phyloP scores from a whole-genome alignment of 2,888 invertebrate genomes.

The Luffia ferchaultella region DNA sequence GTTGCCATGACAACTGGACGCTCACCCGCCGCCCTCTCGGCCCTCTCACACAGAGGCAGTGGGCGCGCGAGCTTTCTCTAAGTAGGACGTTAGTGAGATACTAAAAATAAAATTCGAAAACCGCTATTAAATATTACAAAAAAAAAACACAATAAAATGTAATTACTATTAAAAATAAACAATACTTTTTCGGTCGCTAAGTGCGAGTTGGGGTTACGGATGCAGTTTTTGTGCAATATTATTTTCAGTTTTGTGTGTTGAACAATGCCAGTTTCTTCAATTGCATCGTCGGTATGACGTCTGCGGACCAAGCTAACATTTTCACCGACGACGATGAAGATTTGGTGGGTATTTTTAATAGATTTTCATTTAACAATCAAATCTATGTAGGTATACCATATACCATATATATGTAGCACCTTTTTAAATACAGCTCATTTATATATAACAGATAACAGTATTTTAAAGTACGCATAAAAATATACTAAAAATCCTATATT shows the following conservation, averaged over 20 bases:
- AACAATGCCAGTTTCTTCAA: slow-evolving; percentile 22
- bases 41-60: no score
- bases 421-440: no score
- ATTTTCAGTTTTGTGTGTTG: not conserved
- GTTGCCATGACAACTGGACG: slow-evolving; percentile 54
- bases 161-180: not conserved
- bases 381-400: no score
- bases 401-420: no score
- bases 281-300: slow-evolving; percentile 46
- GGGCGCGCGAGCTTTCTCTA: slow-evolving; percentile 29
- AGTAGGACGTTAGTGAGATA: slow-evolving; percentile 16
- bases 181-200: not conserved
- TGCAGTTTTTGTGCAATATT: slow-evolving; percentile 37
- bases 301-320: slow-evolving; percentile 49
- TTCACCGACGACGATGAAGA: slow-evolving; percentile 57
- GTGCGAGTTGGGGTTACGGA: slow-evolving; percentile 21
- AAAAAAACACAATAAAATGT: not conserved
- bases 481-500: no score
- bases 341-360: slow-evolving; percentile 53
- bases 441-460: no score
- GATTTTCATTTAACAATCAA: no score
- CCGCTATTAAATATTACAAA: not conserved
- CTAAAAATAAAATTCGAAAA: not conserved
- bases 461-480: no score
- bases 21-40: slow-evolving; percentile 49